Evolutionary conservation across 2,113 vertebrate genomes (phyloP), one percentile per base, ranked within the genome.

Genomic region (Mandrillus leucophaeus): DNA sequence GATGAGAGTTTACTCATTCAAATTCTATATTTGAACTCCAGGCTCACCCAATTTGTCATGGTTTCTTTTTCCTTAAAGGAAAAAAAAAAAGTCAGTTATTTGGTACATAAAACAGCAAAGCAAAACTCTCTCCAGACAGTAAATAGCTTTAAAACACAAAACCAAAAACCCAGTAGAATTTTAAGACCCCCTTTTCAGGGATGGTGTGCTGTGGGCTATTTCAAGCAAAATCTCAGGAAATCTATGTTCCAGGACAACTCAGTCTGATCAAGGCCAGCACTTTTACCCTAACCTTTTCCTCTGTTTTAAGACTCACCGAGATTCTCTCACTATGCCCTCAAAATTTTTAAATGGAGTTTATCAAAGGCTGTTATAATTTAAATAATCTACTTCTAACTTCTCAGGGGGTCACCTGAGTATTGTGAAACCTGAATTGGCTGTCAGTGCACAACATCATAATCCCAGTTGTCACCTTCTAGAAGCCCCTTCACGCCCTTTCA

Each of bases 11-110:
- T 90, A 85, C 57, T 96, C 82, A 75, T 97, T 85, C 95, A 72
- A 93, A 95, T 92, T 96, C 96, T 97, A 93, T 96, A 98, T 96
- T 97, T 97, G 94, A 98, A 88, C 52, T 89, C 50, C 94, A 98
- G 88, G 93, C 94, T 96, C 88, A 95, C 59, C 25, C 84, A 97
- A 96, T 97, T 96, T 95, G 96, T 96, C 90, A 97, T 73, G 96
- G 97, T 91, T 97, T 90, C 85, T 94, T 96, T 97, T 93, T 78
- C 73, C 52, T 94, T 91, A 94, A 93, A 93, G 57, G 50, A 93
- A 87, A 85, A 85, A 61, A 87, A 85, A 84, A 61, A 87, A 52
- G 75, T 90, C 43, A 40, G 61, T 96, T 93, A 73, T 79, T 96
- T 94, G 87, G 73, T 92, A 96, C 35, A 95, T 90, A 93, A 97